A percentile compares a stretch with the other conserved stretches of the same genome.
Conservation (phyloP, 2,888 invertebrate species). For the Heliothis peltigera region DNA sequence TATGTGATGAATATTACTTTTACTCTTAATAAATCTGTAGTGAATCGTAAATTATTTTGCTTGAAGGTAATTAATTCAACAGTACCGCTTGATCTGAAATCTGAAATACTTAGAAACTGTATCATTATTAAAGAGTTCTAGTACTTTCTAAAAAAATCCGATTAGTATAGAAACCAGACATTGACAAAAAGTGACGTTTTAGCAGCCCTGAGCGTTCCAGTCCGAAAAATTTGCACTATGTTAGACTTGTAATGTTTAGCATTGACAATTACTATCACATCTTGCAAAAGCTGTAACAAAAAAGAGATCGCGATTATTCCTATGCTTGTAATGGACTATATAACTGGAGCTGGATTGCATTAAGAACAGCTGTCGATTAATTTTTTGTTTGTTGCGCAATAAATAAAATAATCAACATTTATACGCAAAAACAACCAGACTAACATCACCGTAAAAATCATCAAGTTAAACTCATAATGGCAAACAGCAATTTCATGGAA, state of each 20-base stretch:
- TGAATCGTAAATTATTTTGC: neutral
- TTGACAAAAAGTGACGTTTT: conserved; percentile 19
- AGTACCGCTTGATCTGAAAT: neutral
- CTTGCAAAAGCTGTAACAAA: neutral
- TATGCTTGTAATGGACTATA: conserved; percentile 25
- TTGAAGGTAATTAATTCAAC: too few relatives aligned
- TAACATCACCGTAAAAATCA: conserved; percentile 58
- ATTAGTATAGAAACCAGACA: neutral
- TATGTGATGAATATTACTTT: neutral
- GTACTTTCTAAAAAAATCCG: conserved; percentile 34
- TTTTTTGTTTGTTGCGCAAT: conserved; percentile 82
- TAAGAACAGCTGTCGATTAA: conserved; percentile 52
- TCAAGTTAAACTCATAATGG: conserved; percentile 68
- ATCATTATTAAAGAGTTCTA: conserved; percentile 21
- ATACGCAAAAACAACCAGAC: conserved; percentile 58
- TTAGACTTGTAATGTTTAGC: conserved; percentile 11
- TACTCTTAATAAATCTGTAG: neutral
- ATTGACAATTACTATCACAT: conserved; percentile 4
- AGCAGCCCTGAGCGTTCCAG: conserved; percentile 8
- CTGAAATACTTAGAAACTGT: neutral
- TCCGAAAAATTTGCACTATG: neutral
- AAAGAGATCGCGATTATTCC: neutral
- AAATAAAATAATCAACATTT: conserved; percentile 57
- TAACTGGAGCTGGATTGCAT: conserved; percentile 10
- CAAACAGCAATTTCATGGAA: conserved; percentile 75